Evolutionary conservation across 1,140 invertebrate genomes (phyloP), one percentile per base, ranked within the genome.

Genomic region (Harlomillsia oculata): DNA sequence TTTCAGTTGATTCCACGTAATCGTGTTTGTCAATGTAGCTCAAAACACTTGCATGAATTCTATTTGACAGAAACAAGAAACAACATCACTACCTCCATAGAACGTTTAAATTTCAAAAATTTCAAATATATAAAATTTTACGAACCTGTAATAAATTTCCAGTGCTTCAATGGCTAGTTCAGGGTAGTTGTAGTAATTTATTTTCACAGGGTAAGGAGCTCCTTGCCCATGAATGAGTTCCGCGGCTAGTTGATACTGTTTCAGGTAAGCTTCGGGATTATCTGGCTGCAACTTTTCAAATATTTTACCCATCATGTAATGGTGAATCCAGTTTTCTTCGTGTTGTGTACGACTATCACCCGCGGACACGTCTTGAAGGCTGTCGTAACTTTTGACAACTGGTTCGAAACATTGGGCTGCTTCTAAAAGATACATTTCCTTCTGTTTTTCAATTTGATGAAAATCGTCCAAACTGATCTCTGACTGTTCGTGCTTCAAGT

Each of bases 241-340:
- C 21, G 80, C 78, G 18, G 88, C 80, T 75, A 83, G 11, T 67
- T 80, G 72, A 68, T 92, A 95, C 73, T 88, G 82, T 59, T 82
- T 75, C 16, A 94, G 72, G 71, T 83, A 90, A 26, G 82, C 70
- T n/a, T 76, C 74, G 0, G 85, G 81, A 59, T 82, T 75, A 60
- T 82, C 79, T 16, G 53, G 36, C 53, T 82, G 80, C 55, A 79
- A 78, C 68, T 93, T 94, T 69, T 93, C 88, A 0, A 82, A 77
- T 41, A 93, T 83, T 79, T 97, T 96, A 1, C 87, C 91, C 20
- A 94, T 74, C 84, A 95, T 92, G 67, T 94, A 95, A 68, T 89
- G 85, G 67, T 87, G 82, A 13, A 93, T 73, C 92, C 92, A 97
- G 41, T 80, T 72, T 67, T 91, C 88, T 67, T 89, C 85, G 29